Base-by-base conservation (phyloP, 2,888 invertebrate genomes). In the Pseudococcus longispinus region DNA sequence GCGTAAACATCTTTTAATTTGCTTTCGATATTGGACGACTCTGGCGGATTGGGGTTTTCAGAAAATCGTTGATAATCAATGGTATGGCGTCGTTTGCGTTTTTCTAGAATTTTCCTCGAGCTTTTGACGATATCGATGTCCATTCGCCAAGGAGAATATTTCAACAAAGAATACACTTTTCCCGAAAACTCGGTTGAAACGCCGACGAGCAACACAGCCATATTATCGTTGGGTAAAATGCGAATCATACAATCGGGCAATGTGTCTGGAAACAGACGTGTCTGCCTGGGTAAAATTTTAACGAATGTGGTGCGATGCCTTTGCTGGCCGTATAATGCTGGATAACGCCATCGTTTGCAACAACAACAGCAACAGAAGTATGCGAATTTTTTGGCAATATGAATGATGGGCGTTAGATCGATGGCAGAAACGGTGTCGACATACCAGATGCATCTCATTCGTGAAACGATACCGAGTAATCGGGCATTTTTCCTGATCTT, bases 401-500 rank as follows among this genome's bases (percentile, higher is more conserved):
- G 32, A 2, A 85, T 42, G 37, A 55, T 83, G 6, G 92, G 91
- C 87, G 91, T 90, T 32, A 92, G 91, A 88, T 92, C 92, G 1
- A 94, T 94, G 11, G 94, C 91, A 0, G 95, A 91, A 84, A 95
- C 9, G 4, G 44, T 93, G 87, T 96, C 96, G 87, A 95, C 94
- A 89, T 95, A 95, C 18, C 94, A 92, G 88, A 96, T 92, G 46
- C 96, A 91, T 90, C 93, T 93, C 5, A 95, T 93, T 88, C 95
- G 92, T 3, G 95, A 93, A 85, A 95, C 93, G 88, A 95, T 93
- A 0, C 95, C 94, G 0, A 96, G 94, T 3, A 96, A 91, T 90
- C 96, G 96, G 0, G 96, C 96, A 89, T 96, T 93, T 0, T 93
- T 93, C 90, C 95, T 93, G 87, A 96, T 96, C 88, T 93, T 93